Conservation (phyloP, 2,888 invertebrate species). For the Drosophila testacea region DNA sequence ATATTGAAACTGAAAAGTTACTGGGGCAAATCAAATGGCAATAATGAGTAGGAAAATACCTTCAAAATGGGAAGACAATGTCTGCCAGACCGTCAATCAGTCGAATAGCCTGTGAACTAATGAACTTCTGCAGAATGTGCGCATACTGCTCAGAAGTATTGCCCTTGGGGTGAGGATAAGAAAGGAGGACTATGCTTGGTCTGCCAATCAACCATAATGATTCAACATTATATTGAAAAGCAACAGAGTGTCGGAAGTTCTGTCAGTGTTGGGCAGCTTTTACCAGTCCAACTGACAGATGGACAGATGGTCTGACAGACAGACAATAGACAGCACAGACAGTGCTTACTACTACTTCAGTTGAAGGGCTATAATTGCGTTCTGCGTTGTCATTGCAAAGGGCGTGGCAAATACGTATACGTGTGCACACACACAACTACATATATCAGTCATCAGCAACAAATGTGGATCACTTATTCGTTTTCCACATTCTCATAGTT, state of each 20-base stretch:
- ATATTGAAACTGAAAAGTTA: slow-evolving; percentile 24
- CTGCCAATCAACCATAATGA: slow-evolving; percentile 78
- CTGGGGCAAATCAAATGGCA: slow-evolving; percentile 18
- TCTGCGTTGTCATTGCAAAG: slow-evolving; percentile 62
- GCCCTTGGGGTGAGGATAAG: neutral
- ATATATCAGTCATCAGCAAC: slow-evolving; percentile 25
- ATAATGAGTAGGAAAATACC: slow-evolving; percentile 53
- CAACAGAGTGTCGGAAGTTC: slow-evolving; percentile 39
- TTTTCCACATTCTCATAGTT: slow-evolving; percentile 10
- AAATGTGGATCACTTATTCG: slow-evolving; percentile 26
- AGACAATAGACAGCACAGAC: slow-evolving; percentile 21
- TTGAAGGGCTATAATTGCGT: slow-evolving; percentile 54
- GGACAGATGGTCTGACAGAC: slow-evolving; percentile 27
- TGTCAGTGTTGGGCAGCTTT: slow-evolving; percentile 24
- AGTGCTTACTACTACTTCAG: slow-evolving; percentile 24
- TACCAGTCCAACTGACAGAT: slow-evolving; percentile 52
- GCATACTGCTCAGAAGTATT: slow-evolving; percentile 20
- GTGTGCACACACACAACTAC: neutral
- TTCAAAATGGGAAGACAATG: slow-evolving; percentile 11
- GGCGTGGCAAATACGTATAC: slow-evolving; percentile 39
- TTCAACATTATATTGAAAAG: slow-evolving; percentile 66
- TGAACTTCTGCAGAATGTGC: slow-evolving; percentile 58
- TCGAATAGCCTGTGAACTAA: slow-evolving; percentile 40
- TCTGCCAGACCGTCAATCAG: slow-evolving; percentile 26
- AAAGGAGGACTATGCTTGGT: slow-evolving; percentile 29